Evolutionary conservation across 2,113 vertebrate species (phyloP).

Genomic region (Oxyruncus cristatus): DNA sequence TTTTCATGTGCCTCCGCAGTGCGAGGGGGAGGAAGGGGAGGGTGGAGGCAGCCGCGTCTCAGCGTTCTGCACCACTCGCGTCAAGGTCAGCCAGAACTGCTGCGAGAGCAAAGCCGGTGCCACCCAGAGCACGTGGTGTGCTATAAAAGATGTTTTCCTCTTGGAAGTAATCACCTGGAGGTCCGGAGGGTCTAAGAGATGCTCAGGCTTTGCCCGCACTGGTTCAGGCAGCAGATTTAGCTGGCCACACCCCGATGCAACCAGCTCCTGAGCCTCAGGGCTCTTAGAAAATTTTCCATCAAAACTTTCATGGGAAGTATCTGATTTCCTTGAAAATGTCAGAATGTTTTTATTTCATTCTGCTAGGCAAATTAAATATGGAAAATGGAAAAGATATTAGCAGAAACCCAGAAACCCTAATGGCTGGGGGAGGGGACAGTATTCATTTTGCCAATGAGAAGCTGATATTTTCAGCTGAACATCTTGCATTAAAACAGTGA

Average conservation of each 20-base stretch:
- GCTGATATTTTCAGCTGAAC: neutral
- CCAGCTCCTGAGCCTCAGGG: neutral
- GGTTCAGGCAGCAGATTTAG: neutral
- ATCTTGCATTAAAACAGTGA: neutral
- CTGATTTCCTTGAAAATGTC: constrained; percentile 29
- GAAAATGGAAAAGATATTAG: neutral
- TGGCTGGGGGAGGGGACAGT: neutral
- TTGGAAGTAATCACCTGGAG: neutral
- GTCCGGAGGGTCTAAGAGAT: neutral
- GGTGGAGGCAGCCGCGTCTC: neutral
- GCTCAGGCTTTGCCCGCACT: neutral
- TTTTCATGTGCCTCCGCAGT: neutral
- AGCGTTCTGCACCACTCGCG: neutral
- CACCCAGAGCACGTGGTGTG: neutral
- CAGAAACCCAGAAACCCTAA: neutral
- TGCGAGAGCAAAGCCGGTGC: neutral
- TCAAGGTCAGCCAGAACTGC: constrained; percentile 48
- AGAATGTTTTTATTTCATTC: constrained; percentile 17
- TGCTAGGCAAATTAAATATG: neutral
- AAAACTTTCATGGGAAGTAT: constrained; percentile 5
- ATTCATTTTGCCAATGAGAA: neutral
- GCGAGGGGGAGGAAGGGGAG: neutral
- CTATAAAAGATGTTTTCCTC: neutral
- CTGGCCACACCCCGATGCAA: neutral
- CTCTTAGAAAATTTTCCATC: constrained; percentile 13